Conservation (phyloP, 2,113 vertebrate genomes). For the Indicator indicator region DNA sequence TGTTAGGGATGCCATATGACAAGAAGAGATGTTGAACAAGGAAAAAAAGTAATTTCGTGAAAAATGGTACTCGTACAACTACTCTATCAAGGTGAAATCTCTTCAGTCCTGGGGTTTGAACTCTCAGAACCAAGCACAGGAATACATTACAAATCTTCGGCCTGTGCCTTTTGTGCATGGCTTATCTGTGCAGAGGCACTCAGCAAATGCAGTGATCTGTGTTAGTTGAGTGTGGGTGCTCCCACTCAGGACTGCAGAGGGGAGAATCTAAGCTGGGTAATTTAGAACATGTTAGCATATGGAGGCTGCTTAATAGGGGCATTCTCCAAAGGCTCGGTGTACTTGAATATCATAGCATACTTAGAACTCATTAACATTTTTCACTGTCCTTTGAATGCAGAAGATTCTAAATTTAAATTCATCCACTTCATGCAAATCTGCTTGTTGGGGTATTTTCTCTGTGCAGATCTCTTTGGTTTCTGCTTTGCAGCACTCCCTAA, state of each 20-base stretch:
- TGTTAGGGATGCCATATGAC: background rate
- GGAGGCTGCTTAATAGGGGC: background rate
- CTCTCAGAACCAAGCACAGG: background rate
- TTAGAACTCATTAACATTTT: background rate
- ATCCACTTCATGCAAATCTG: background rate
- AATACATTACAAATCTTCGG: background rate
- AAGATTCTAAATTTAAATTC: background rate
- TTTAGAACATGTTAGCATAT: background rate
- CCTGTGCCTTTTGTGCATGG: background rate
- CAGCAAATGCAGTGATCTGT: accelerated
- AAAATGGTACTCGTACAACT: background rate
- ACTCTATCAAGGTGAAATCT: background rate
- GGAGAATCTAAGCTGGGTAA: background rate
- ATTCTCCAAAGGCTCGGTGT: background rate
- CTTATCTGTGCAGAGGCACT: background rate
- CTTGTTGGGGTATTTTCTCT: background rate
- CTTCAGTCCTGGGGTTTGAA: background rate
- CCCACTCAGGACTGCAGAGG: background rate
- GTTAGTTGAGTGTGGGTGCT: background rate
- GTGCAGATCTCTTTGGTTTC: background rate
- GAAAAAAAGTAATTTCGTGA: background rate
- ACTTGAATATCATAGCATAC: background rate
- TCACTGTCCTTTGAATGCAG: background rate
- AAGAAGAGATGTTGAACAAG: background rate
- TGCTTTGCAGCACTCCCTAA: background rate